Conservation (phyloP, 2,888 invertebrate genomes). For the Drosophila greeni region DNA sequence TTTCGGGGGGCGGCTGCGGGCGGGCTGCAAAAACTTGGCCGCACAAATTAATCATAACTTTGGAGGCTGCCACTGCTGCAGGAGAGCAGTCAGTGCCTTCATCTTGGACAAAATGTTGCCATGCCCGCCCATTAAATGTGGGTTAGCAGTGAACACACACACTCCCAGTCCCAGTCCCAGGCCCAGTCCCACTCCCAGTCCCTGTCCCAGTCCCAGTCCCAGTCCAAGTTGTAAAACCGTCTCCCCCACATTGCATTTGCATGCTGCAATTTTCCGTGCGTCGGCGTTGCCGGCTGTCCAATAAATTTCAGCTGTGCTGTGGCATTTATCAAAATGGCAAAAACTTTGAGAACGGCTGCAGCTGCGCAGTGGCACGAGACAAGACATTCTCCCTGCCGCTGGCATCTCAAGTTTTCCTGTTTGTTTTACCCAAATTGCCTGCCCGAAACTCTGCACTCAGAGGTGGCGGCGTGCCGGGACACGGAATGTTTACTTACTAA, state of each 20-base stretch:
- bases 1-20: constrained; percentile 61
- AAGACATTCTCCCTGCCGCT: constrained; percentile 30
- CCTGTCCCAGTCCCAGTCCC: not conserved
- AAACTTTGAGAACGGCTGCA: constrained; percentile 52
- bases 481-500: not conserved
- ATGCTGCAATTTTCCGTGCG: constrained; percentile 40
- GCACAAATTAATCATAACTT: constrained; percentile 75
- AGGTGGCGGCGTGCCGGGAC: constrained; percentile 11
- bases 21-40: constrained; percentile 63
- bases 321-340: constrained; percentile 57
- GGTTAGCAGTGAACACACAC: constrained; percentile 44
- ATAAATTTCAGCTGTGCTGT: constrained; percentile 61
- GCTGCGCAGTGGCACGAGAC: constrained; percentile 52
- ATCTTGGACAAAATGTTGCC: constrained; percentile 35
- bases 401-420: constrained; percentile 38
- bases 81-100: constrained; percentile 22
- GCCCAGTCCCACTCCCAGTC: not conserved
- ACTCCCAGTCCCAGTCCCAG: not conserved
- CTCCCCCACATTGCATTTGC: constrained; percentile 35
- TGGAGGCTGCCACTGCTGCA: constrained; percentile 48
- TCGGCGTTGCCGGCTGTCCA: constrained; percentile 40
- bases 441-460: constrained; percentile 16
- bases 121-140: constrained; percentile 60
- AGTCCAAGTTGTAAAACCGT: constrained; percentile 14
- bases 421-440: constrained; percentile 36